phyloP scores from a whole-genome alignment of 2,113 vertebrate genomes.

The Platichthys stellatus region DNA sequence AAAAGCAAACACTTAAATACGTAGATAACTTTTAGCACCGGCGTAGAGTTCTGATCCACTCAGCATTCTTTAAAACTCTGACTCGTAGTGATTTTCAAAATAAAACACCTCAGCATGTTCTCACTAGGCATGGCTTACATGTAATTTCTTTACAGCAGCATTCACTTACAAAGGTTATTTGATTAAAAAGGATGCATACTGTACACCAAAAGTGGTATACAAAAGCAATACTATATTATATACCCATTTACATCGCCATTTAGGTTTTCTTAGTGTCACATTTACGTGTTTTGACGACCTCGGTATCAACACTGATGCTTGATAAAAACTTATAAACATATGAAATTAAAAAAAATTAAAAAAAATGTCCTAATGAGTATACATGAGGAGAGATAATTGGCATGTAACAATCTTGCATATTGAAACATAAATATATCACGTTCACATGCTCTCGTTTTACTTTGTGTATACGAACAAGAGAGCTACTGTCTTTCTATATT shows the following conservation, averaged over 20 bases:
- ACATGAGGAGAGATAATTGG: slow-evolving; percentile 48
- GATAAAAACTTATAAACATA: slow-evolving; percentile 53
- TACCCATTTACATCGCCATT: slow-evolving; percentile 59
- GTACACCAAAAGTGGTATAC: slow-evolving; percentile 69
- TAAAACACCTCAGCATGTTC: slow-evolving; percentile 68
- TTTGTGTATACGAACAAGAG: slow-evolving; percentile 54
- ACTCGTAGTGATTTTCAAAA: slow-evolving; percentile 64
- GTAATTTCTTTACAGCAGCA: slow-evolving; percentile 73
- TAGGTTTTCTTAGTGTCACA: slow-evolving; percentile 53
- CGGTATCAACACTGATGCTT: slow-evolving; percentile 51
- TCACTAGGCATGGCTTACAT: slow-evolving; percentile 76
- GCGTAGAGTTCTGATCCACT: slow-evolving; percentile 62
- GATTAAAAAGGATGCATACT: slow-evolving; percentile 76
- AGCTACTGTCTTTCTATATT: slow-evolving; percentile 45
- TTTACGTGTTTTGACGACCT: slow-evolving; percentile 50
- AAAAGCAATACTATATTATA: slow-evolving; percentile 68
- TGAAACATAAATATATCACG: slow-evolving; percentile 67
- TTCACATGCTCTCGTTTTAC: slow-evolving; percentile 54
- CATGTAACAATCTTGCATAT: slow-evolving; percentile 69
- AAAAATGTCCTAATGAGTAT: slow-evolving; percentile 33
- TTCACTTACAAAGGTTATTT: slow-evolving; percentile 75
- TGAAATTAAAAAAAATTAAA: slow-evolving; percentile 50
- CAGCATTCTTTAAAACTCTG: slow-evolving; percentile 66
- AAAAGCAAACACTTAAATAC: slow-evolving; percentile 79
- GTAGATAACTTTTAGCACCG: slow-evolving; percentile 79